Evolutionary conservation across 2,113 vertebrate species (phyloP).

Genomic region (Vidua chalybeata): DNA sequence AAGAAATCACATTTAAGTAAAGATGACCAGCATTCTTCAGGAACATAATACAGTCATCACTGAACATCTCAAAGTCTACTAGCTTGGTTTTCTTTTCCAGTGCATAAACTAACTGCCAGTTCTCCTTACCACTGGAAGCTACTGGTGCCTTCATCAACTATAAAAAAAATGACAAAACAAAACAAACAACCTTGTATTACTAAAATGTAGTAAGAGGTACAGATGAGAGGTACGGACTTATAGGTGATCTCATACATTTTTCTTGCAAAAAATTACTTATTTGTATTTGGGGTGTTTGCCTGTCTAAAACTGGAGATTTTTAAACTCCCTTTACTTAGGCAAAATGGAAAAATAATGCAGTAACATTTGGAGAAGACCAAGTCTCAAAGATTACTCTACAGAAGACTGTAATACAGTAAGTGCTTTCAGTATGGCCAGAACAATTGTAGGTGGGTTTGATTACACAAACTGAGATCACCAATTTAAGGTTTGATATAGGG

Average conservation of each 20-base stretch:
- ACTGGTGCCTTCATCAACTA: slow-evolving; percentile 86
- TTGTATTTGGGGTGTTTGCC: background rate
- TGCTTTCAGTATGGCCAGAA: background rate
- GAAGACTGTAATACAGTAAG: background rate
- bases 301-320: background rate
- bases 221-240: background rate
- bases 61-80: slow-evolving; percentile 90
- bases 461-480: background rate
- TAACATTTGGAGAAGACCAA: background rate
- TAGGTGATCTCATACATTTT: background rate
- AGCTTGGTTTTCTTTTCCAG: slow-evolving; percentile 76
- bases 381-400: background rate
- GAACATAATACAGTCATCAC: slow-evolving; percentile 83
- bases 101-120: slow-evolving; percentile 83
- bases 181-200: background rate
- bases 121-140: slow-evolving; percentile 73
- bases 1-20: slow-evolving; percentile 79
- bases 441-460: background rate
- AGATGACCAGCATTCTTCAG: slow-evolving; percentile 74
- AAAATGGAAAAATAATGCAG: background rate
- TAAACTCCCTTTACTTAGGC: background rate
- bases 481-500: background rate
- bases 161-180: background rate
- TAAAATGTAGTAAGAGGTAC: background rate
- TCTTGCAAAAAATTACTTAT: background rate